Percentiles rank a stretch among this genome's conserved stretches.
Evolutionary conservation across 2,113 vertebrate species (phyloP).

Genomic region (Athene cunicularia): DNA sequence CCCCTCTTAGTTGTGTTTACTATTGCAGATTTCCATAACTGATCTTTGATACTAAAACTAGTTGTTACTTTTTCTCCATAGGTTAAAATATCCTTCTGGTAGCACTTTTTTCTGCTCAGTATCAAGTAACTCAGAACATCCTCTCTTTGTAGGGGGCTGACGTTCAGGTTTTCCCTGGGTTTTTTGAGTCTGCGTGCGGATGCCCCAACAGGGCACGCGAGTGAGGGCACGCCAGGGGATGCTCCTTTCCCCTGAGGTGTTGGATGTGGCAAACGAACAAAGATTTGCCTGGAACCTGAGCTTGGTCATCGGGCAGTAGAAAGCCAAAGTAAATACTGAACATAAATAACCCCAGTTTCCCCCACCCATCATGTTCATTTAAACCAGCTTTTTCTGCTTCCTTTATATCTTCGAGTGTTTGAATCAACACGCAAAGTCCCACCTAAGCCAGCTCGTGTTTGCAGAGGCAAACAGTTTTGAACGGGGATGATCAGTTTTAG

Average conservation of each 20-base stretch:
- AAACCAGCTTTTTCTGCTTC: not conserved
- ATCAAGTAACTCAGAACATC: not conserved
- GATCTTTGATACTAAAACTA: not conserved
- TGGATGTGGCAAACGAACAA: not conserved
- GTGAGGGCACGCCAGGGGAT: not conserved
- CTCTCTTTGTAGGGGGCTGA: not conserved
- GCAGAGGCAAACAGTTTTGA: not conserved
- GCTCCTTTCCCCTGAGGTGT: not conserved
- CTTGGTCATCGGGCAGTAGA: not conserved
- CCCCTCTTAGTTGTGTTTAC: not conserved
- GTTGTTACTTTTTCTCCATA: not conserved
- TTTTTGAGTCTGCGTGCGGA: not conserved
- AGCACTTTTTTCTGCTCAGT: not conserved
- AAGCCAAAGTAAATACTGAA: not conserved
- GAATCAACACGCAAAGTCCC: accelerated
- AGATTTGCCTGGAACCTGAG: not conserved
- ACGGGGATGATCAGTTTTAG: not conserved
- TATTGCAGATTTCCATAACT: not conserved
- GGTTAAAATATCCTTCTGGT: not conserved
- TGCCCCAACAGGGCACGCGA: no score
- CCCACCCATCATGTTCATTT: not conserved
- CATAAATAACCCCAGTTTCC: not conserved
- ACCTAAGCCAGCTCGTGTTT: not conserved
- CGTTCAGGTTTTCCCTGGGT: not conserved
- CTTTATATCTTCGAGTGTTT: not conserved